Conservation (phyloP, 92 coral and sea anemone genomes). For the Paragorgia papillata region DNA sequence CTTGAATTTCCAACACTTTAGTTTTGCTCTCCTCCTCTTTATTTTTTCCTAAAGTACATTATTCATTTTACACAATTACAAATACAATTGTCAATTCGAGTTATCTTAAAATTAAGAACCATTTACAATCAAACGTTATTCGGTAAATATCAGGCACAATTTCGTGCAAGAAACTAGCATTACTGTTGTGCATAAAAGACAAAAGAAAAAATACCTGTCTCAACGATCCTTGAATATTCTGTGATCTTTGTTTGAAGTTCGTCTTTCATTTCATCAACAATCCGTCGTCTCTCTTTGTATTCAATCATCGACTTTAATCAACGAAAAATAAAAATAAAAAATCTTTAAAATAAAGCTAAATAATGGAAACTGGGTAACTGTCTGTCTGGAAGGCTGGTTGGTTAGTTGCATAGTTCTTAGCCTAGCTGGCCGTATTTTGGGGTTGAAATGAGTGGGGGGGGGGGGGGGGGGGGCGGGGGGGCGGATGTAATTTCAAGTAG, state of each 20-base stretch:
- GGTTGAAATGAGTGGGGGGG: too few species aligned
- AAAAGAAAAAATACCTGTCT: constrained; percentile 63
- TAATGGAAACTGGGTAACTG: not conserved
- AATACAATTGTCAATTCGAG: too few species aligned
- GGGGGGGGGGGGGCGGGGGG: too few species aligned
- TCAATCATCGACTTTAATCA: constrained; percentile 75
- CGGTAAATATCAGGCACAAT: too few species aligned
- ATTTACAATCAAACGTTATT: too few species aligned
- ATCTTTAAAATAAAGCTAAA: too few species aligned
- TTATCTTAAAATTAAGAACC: too few species aligned
- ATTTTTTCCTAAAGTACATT: constrained; percentile 66
- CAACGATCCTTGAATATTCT: constrained; percentile 91
- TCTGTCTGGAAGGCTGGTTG: too few species aligned
- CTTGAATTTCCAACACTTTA: constrained; percentile 83
- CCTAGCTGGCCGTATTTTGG: too few species aligned
- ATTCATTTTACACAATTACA: too few species aligned
- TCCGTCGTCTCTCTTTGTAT: constrained; percentile 90
- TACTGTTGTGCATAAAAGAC: not conserved
- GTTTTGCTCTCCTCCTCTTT: constrained; percentile 89
- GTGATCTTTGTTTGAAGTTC: constrained; percentile 90
- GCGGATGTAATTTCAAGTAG: too few species aligned
- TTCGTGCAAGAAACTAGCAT: not conserved
- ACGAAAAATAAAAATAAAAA: not conserved
- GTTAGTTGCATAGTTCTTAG: too few species aligned
- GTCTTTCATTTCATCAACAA: constrained; percentile 96